Percentiles rank a stretch among this genome's conserved stretches.
Conservation (phyloP, 2,888 invertebrate species). For the Parnassius apollo region DNA sequence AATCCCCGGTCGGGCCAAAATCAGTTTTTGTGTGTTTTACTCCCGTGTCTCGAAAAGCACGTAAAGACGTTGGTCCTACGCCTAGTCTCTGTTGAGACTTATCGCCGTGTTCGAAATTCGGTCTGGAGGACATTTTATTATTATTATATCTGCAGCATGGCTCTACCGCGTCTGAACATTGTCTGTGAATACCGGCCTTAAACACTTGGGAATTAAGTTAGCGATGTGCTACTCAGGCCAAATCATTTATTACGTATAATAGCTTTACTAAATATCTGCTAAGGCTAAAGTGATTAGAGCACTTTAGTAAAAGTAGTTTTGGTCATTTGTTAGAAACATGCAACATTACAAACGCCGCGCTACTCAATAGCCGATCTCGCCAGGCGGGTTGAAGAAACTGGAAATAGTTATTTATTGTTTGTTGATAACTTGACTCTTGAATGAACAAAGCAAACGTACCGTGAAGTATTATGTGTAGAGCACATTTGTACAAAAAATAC, state of each 20-base stretch:
- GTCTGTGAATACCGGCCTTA: no score
- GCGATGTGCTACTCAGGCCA: neutral
- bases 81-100: no score
- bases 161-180: no score
- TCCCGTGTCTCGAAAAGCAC: no score
- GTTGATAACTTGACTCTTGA: slow-evolving; percentile 27
- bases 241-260: neutral
- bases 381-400: slow-evolving; percentile 22
- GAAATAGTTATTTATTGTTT: slow-evolving; percentile 26
- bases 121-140: no score
- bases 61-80: no score
- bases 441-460: slow-evolving; percentile 22
- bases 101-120: no score
- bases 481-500: slow-evolving; percentile 4
- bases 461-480: slow-evolving; percentile 18
- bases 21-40: no score
- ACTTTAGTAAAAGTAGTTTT: neutral
- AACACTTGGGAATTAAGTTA: neutral
- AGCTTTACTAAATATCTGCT: neutral
- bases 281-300: neutral
- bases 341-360: slow-evolving; percentile 7
- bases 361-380: slow-evolving; percentile 18
- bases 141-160: no score
- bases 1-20: no score
- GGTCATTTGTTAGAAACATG: neutral